A percentile compares a stretch with the other conserved stretches of the same genome.
These are phyloP conservation scores for Poecile montanus DNA, from an alignment of 2,797 vertebrate genomes.

Conservation along the genomic window DNA sequence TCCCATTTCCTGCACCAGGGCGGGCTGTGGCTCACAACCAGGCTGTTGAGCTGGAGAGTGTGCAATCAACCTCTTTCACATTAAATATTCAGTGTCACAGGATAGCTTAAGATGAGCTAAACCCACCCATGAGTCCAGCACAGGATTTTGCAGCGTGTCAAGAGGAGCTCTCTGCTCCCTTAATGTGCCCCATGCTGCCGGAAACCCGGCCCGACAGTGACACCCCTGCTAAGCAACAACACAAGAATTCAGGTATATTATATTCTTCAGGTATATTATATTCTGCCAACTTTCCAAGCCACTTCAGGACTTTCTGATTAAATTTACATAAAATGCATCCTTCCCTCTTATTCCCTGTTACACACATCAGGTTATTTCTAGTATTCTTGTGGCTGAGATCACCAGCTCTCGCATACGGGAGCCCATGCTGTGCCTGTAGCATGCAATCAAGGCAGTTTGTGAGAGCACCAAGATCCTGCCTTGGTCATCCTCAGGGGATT, in stretches of 20 bases:
- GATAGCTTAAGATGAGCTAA: not conserved
- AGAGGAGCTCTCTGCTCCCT: not conserved
- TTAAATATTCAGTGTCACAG: not conserved
- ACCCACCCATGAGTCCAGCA: not conserved
- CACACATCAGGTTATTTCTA: slow-evolving; percentile 30
- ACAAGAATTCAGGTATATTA: not conserved
- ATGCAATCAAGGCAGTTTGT: not conserved
- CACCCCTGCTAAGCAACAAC: not conserved
- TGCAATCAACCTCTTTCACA: not conserved
- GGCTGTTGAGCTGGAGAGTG: not conserved
- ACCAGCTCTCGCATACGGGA: accelerated
- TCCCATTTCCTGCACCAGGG: accelerated
- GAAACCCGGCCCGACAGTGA: accelerated
- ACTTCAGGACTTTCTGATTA: slow-evolving; percentile 63
- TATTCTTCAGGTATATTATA: not conserved
- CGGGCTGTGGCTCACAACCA: not conserved
- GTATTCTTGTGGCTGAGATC: slow-evolving; percentile 18
- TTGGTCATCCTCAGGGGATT: not conserved
- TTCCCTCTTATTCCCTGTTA: slow-evolving; percentile 5
- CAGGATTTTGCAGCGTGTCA: not conserved
- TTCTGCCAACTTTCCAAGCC: slow-evolving; percentile 18
- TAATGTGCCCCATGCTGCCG: accelerated
- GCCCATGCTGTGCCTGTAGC: slow-evolving; percentile 21
- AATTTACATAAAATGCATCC: slow-evolving; percentile 61
- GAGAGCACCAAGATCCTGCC: not conserved